Percentiles rank a stretch among this genome's conserved stretches.
These are phyloP conservation scores for Mandrillus leucophaeus DNA, from an alignment of 2,113 vertebrate genomes.

Conservation along the genomic window DNA sequence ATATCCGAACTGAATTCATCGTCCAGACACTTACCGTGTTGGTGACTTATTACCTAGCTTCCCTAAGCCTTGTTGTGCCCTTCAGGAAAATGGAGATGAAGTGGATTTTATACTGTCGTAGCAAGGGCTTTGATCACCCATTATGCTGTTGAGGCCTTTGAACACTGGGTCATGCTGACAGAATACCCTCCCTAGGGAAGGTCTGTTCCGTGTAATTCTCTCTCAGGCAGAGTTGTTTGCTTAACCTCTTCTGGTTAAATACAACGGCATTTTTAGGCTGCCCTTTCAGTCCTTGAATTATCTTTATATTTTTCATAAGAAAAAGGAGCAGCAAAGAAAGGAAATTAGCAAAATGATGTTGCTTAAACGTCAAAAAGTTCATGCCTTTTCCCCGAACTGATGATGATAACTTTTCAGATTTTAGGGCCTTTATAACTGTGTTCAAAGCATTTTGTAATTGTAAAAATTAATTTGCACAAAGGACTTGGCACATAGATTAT, in stretches of 20 bases:
- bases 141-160: not conserved
- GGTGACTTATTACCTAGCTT: not conserved
- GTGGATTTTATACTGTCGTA: not conserved
- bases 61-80: not conserved
- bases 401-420: not conserved
- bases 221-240: not conserved
- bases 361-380: not conserved
- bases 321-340: not conserved
- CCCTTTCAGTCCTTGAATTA: not conserved
- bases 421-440: not conserved
- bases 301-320: not conserved
- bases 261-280: not conserved
- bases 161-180: not conserved
- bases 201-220: not conserved
- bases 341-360: not conserved
- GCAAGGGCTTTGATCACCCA: not conserved
- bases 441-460: conserved; percentile 28
- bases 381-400: not conserved
- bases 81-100: not conserved
- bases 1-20: no score
- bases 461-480: not conserved
- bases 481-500: not conserved
- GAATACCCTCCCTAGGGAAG: not conserved
- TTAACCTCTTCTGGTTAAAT: not conserved
- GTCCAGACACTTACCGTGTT: not conserved